Base-by-base conservation (phyloP, 1,140 invertebrate species). In the Drosophila virilis region DNA sequence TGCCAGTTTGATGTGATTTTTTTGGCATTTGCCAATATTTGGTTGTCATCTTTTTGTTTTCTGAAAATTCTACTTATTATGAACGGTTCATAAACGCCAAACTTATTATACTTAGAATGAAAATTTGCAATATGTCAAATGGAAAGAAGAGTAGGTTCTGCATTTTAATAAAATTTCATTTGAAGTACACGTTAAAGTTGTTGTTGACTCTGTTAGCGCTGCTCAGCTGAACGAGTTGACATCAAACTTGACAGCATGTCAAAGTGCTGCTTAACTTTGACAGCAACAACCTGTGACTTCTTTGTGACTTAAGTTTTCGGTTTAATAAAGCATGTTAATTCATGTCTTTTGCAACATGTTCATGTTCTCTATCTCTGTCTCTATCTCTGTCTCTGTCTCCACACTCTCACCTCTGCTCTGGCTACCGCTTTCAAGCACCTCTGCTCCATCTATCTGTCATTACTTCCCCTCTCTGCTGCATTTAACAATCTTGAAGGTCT, bases 401-500 rank as follows among this genome's bases (percentile, higher is more conserved):
- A 28, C 22, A 5, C 22, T 28, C 22, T 5, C 22, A 0, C 46
- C 10, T 42, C 9, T 22, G 22, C 38, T 0, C 32, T 67, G 1
- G 1, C 43, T n/a, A 8, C 48, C 8, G 28, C 5, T 22, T 40
- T 50, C 9, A 48, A 48, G 32, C 46, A 48, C 28, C 22, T 32
- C 3, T 13, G 1, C 12, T 28, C 28, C 7, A 3, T 13, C 12
- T 13, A 12, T 37, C 8, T 37, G 6, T 6, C 10, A 48, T 12
- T 28, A 7, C 5, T 2, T 13, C 8, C 12, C 2, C 22, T 7
- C 48, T 32, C 10, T 32, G 48, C 48, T 50, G 48, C 51, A 54
- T 54, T 54, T 37, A 54, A 54, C 51, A 54, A 54, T 54, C 51
- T 54, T 54, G 33, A 54, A 54, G 51, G 33, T 33, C 51, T 10